phyloP scores from a whole-genome alignment of 2,797 vertebrate species.

The Macroramphosus scolopax region DNA sequence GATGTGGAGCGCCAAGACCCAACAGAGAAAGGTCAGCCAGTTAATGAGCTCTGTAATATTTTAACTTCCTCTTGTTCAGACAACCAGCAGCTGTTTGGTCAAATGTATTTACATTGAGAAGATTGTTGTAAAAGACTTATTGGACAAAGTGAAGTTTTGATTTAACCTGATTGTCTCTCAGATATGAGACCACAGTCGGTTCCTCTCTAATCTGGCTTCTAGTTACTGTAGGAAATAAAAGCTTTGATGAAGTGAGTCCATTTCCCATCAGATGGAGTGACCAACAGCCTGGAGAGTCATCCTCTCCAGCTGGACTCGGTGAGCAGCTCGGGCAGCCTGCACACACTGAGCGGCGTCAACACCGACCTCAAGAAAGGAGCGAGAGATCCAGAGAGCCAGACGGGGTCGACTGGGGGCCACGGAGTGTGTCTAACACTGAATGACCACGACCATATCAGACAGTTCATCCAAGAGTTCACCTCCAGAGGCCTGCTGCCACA shows the following conservation, averaged over 20 bases:
- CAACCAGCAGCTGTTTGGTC: no score
- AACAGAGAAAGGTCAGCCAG: conserved; percentile 82
- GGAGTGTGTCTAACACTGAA: conserved; percentile 91
- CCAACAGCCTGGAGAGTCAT: conserved; percentile 81
- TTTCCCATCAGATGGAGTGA: conserved; percentile 72
- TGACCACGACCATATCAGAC: conserved; percentile 94
- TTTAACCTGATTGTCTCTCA: no score
- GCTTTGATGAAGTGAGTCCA: no score
- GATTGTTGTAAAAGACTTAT: no score
- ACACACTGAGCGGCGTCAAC: conserved; percentile 59
- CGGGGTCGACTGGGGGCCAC: conserved; percentile 68
- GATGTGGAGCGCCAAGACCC: conserved; percentile 76
- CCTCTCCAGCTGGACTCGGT: conserved; percentile 84
- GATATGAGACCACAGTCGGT: no score
- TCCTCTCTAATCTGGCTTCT: no score
- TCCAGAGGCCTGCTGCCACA: conserved; percentile 95
- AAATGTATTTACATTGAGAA: no score
- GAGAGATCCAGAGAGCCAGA: conserved; percentile 49
- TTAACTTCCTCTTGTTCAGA: no score
- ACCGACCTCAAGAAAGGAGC: conserved; percentile 75
- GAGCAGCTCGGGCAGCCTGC: conserved; percentile 66
- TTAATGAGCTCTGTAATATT: no score
- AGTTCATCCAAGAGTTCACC: conserved; percentile 97
- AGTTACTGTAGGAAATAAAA: no score
- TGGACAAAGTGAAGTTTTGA: no score